Base-by-base conservation (phyloP, 2,888 invertebrate species). In the Amphipoea oculea region DNA sequence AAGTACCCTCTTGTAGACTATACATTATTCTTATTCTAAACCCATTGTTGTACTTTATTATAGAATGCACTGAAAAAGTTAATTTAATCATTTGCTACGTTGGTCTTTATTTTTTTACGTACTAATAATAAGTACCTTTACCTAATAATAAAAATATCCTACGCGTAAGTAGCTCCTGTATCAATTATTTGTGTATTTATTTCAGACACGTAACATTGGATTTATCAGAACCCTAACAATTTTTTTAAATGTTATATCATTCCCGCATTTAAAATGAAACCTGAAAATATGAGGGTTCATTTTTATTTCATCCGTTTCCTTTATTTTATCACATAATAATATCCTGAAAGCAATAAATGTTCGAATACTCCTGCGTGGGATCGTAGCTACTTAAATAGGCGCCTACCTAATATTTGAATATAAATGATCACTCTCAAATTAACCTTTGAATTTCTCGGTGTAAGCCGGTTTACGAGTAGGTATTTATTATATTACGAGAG, bases 361-460 rank as follows among this genome's bases (percentile, higher is more conserved):
- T 79, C 17, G 40, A 78, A 76, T 62, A 66, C 45, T 82, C 45
- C 29, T 66, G 57, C 0, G 60, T 40, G 14, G 68, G 48, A 71
- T 72, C 68, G 48, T 69, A 69, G 60, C 48, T 72, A 74, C 40
- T 51, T 57, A 57, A 72, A 75, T 7, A 23, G 54, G 5, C 29
- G 29, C 29, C 29, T 23, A 40, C n/a, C 29, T 54, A n/a, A 42
- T 75, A 74, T 57, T 77, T 71, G 70, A 60, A 74, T 81, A 76
- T 73, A 79, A 83, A 75, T 67, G 69, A 71, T 70, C 42, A 73
- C 76, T 83, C 63, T 81, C 65, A 81, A 75, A 85, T 79, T 70
- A 73, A 82, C 76, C 83, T 75, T 76, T 81, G 75, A 87, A 89
- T 82, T 79, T 76, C 62, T 81, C 67, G 60, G 83, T 78, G 42